A percentile compares a stretch with the other conserved stretches of the same genome.
These are phyloP conservation scores for Aythya baeri DNA, from an alignment of 2,113 vertebrate species.

Conservation along the genomic window DNA sequence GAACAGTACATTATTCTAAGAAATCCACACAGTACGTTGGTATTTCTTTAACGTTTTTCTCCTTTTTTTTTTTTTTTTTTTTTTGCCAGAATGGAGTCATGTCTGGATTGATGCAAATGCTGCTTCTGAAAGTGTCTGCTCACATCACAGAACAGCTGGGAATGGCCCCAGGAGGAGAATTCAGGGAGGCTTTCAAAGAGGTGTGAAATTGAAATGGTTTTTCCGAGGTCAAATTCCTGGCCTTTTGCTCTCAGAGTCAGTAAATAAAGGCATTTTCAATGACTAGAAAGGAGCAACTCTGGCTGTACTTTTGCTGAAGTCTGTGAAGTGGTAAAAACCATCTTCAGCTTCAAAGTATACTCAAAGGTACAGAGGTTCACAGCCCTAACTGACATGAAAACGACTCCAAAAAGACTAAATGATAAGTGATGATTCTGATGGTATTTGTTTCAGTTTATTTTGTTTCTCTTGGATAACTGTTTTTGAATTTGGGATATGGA, in stretches of 20 bases:
- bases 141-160: slow-evolving; percentile 98
- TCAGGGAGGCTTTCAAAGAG: slow-evolving; percentile 97
- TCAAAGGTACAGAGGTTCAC: background rate
- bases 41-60: background rate
- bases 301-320: background rate
- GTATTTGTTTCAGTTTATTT: background rate
- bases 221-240: background rate
- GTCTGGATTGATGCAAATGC: slow-evolving; percentile 98
- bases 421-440: background rate
- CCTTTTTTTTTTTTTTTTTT: background rate
- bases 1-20: background rate
- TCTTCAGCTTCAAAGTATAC: background rate
- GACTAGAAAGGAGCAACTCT: background rate
- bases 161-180: slow-evolving; percentile 98
- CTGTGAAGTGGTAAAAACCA: background rate
- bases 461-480: background rate
- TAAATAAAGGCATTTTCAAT: background rate
- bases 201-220: slow-evolving; percentile 63
- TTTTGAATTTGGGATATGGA: background rate
- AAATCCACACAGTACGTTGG: background rate
- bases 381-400: background rate
- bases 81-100: slow-evolving; percentile 90
- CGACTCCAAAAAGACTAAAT: background rate
- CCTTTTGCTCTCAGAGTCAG: background rate
- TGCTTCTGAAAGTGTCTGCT: slow-evolving; percentile 96